Evolutionary conservation across 1,140 invertebrate species (phyloP), one percentile per base, ranked within the genome.

Genomic region (Bilobella aurantiaca): DNA sequence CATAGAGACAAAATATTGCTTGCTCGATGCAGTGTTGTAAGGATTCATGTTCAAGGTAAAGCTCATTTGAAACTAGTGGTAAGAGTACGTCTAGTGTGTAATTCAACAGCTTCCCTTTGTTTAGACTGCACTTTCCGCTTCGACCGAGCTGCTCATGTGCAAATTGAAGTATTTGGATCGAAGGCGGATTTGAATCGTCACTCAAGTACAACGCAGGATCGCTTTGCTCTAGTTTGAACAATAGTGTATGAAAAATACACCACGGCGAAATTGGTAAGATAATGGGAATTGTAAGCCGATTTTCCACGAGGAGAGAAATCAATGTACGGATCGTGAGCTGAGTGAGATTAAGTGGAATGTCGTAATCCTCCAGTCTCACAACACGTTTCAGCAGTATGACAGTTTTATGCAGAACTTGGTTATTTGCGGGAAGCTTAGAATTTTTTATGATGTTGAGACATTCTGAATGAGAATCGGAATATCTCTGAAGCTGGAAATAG

Each of bases 1-100:
- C 85, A 77, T 90, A 96, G 1, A 96, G 78, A 77, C 93, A 96
- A 75, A 85, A 93, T 58, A 94, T 86, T 72, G 89, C 87, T 76
- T 96, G 92, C 73, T 95, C 91, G 64, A 94, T 78, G 62, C 87
- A 84, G 63, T 87, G 85, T 80, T 72, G 80, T 76, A 59, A 80
- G 75, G 78, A 65, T 49, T 73, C 71, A 58, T 65, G 64, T 25
- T 63, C 66, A 53, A n/a, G 30, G 42, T 65, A 71, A 46, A 64
- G 65, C 8, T 68, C 65, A 1, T 16, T 62, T 49, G 67, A 82
- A 70, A 82, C 79, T 25, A 88, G 75, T 66, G 85, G 81, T 3
- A 85, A 82, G 1, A 93, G 78, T 14, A 84, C 81, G 70, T 90
- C 85, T 69, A 94, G 79, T 18, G 83, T 87, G 69, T 90, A 89